A percentile compares a stretch with the other conserved stretches of the same genome.
These are phyloP conservation scores for Hyles euphorbiae DNA, from an alignment of 1,140 invertebrate species.

Conservation along the genomic window DNA sequence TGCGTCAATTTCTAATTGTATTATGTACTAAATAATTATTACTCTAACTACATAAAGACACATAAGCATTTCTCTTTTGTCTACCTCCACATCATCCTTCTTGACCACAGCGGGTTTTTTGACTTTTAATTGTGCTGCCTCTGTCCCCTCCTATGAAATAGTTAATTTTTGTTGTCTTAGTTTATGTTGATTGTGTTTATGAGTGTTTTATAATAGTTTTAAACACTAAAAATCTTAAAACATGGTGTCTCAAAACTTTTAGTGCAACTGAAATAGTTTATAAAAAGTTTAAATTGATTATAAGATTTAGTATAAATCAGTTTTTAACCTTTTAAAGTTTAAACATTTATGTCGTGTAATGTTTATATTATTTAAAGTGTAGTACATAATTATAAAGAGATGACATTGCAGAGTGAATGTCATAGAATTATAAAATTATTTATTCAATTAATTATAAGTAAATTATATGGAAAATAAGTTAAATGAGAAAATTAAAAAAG, in stretches of 20 bases:
- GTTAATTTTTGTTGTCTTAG: conserved; percentile 18
- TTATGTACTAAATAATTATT: conserved; percentile 8
- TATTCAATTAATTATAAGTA: neutral
- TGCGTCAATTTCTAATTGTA: conserved; percentile 4
- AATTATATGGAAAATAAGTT: conserved; percentile 7
- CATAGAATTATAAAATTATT: no score
- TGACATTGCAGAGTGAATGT: no score
- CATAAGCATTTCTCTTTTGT: conserved; percentile 24
- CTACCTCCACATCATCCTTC: conserved; percentile 50
- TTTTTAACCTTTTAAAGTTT: no score
- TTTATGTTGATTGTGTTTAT: neutral
- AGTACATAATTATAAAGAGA: no score
- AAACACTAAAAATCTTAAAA: no score
- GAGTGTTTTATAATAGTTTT: no score
- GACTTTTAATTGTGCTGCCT: conserved; percentile 62
- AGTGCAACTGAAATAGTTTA: no score
- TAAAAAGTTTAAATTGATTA: no score
- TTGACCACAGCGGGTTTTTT: conserved; percentile 68
- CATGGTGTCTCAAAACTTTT: no score
- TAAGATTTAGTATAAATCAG: no score
- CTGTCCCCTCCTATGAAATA: conserved; percentile 55
- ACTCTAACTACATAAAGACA: conserved; percentile 15
- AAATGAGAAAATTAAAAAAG: conserved; percentile 58
- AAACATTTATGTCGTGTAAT: no score
- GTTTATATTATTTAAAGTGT: no score